Evolutionary conservation across 1,140 invertebrate species (phyloP).

Genomic region (Drosophila sp.): DNA sequence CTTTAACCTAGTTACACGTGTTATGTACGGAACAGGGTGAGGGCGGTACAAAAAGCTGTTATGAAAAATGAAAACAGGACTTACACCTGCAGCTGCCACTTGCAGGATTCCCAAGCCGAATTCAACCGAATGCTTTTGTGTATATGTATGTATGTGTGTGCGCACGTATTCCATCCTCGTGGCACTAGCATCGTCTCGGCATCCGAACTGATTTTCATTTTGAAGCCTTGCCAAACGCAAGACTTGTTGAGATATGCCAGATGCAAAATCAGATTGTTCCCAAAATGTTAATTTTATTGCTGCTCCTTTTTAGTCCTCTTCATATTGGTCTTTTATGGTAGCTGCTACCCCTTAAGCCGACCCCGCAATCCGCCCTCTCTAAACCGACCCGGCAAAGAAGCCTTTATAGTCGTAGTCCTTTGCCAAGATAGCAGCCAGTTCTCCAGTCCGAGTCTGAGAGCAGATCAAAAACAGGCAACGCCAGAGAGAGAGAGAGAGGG

Average conservation of each 20-base stretch:
- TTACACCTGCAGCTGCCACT: conserved; percentile 52
- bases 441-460: neutral
- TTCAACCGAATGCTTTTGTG: neutral
- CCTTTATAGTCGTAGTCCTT: conserved; percentile 14
- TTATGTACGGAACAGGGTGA: neutral
- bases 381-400: neutral
- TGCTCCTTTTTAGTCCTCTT: neutral
- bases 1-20: conserved; percentile 58
- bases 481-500: conserved; percentile 6
- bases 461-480: conserved; percentile 22
- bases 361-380: neutral
- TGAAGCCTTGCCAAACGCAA: neutral
- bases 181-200: neutral
- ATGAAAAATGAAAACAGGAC: conserved; percentile 41
- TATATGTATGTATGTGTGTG: neutral
- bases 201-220: neutral
- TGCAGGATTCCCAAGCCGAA: conserved; percentile 57
- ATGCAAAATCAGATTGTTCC: conserved; percentile 4
- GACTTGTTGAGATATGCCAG: conserved; percentile 8
- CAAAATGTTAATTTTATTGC: neutral
- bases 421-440: conserved; percentile 7
- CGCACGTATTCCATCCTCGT: conserved; percentile 6
- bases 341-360: neutral
- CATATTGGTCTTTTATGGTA: neutral
- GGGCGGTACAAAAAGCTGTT: conserved; percentile 24